Conservation (phyloP, 2,888 invertebrate genomes). For the Cerastis leucographa region DNA sequence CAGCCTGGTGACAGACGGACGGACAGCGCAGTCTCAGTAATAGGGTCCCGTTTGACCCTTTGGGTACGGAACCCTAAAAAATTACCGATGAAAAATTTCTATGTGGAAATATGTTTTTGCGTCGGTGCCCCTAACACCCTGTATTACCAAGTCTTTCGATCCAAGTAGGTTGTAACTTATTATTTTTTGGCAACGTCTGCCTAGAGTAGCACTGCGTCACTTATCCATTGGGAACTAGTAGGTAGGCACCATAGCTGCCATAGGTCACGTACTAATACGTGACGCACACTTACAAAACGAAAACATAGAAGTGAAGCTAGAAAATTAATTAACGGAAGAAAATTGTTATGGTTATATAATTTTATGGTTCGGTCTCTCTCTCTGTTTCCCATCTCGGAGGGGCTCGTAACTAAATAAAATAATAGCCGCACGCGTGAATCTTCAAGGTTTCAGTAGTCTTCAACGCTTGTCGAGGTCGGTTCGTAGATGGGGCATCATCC, state of each 20-base stretch:
- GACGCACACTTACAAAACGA: slow-evolving; percentile 4
- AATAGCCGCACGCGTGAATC: not conserved
- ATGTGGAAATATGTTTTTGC: no score
- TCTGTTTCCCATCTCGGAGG: not conserved
- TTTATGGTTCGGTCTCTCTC: not conserved
- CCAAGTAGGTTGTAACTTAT: slow-evolving; percentile 1
- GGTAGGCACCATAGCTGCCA: slow-evolving; percentile 1
- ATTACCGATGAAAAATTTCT: no score
- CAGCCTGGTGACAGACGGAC: no score
- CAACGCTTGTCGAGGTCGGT: not conserved
- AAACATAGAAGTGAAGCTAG: slow-evolving; percentile 1
- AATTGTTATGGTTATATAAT: slow-evolving; percentile 1
- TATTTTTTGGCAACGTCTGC: slow-evolving; percentile 39
- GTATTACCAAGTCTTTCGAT: not conserved
- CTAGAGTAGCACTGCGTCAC: slow-evolving; percentile 18
- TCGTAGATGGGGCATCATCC: not conserved
- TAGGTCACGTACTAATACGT: slow-evolving; percentile 34
- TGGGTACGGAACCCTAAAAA: no score
- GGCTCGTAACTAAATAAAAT: not conserved
- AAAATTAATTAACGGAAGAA: not conserved
- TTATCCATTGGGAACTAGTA: not conserved
- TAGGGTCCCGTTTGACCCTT: no score
- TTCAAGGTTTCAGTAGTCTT: not conserved
- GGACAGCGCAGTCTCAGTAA: no score
- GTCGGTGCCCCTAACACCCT: no score